Evolutionary conservation across 2,797 vertebrate species (phyloP), one percentile per base, ranked within the genome.

Genomic region (Poeciliopsis presidionis): DNA sequence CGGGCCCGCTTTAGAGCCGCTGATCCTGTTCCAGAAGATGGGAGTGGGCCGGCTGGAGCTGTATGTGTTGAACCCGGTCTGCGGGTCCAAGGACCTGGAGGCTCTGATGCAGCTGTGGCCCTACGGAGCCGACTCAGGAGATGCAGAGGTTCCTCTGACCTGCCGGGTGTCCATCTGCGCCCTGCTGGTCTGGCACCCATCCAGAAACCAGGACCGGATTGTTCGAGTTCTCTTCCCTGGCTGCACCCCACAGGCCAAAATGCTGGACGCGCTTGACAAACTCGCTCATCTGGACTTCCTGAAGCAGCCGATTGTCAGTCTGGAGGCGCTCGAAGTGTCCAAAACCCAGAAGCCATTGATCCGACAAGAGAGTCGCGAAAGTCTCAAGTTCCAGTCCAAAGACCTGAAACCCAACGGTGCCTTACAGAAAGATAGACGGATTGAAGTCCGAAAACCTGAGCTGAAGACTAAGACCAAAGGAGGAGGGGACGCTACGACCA

Each of bases 11-110:
- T 87, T 96, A 0, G 95, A 97, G 80, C 98, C 98, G 5, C 87
- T 96, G 0, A 95, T 97, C 80, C 93, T 99, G 70, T 98, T 98
- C 79, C 96, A 98, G 72, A 99, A 99, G 93, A 97, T 99, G 97
- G 98, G 98, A 0, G 97, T 99, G 0, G 98, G 98, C 4, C 93
- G 97, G 0, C 78, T 99, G 83, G 98, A 99, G 88, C 92, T 99
- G 93, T 98, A 97, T 1, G 90, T 97, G 0, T 92, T 99, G n/a
- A 97, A 98, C 84, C 98, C 98, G 0, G 94, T 96, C 7, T 94
- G 89, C 11, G 96, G 96, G 78, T 97, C 92, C 83, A 96, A 95
- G 91, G 96, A 96, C 73, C 89, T 97, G 2, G 96, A 97, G 3
- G 87, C 88, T 39, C 91, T 97, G 0, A 93, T 95, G 93, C 95